These are phyloP conservation scores for Apis florea DNA, from an alignment of 1,140 invertebrate species.

Conservation along the genomic window DNA sequence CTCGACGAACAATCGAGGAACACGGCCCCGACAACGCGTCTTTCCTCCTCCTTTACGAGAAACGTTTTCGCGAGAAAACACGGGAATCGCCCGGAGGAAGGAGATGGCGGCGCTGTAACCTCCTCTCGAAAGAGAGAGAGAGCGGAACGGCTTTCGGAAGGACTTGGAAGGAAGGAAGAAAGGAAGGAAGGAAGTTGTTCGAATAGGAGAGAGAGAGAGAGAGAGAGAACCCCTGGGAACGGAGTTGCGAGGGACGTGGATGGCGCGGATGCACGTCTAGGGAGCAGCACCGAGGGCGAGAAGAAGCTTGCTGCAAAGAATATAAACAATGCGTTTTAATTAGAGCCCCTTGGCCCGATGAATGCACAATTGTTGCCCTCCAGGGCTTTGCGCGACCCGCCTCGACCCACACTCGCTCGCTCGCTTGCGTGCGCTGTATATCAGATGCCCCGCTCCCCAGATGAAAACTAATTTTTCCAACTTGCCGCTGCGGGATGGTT, in stretches of 20 bases:
- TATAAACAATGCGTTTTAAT: slow-evolving; percentile 80
- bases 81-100: background rate
- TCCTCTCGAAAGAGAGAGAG: too few relatives aligned
- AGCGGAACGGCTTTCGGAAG: background rate
- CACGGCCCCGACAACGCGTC: background rate
- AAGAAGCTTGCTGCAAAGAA: slow-evolving; percentile 73
- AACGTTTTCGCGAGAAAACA: background rate
- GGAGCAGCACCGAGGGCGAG: slow-evolving; percentile 6
- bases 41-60: background rate
- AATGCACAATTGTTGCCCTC: slow-evolving; percentile 75
- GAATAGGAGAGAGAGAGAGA: background rate
- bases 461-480: slow-evolving; percentile 64
- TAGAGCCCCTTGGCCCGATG: slow-evolving; percentile 73
- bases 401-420: slow-evolving; percentile 40
- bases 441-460: slow-evolving; percentile 50
- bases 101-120: too few relatives aligned
- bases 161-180: background rate
- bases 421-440: slow-evolving; percentile 55
- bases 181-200: background rate
- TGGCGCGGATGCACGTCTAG: slow-evolving; percentile 9
- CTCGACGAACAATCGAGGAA: background rate
- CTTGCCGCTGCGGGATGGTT: slow-evolving; percentile 41
- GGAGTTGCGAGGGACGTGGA: background rate
- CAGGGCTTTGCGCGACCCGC: slow-evolving; percentile 58
- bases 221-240: slow-evolving; percentile 57